These are phyloP conservation scores for Paguma larvata DNA, from an alignment of 2,797 vertebrate species.

Conservation along the genomic window DNA sequence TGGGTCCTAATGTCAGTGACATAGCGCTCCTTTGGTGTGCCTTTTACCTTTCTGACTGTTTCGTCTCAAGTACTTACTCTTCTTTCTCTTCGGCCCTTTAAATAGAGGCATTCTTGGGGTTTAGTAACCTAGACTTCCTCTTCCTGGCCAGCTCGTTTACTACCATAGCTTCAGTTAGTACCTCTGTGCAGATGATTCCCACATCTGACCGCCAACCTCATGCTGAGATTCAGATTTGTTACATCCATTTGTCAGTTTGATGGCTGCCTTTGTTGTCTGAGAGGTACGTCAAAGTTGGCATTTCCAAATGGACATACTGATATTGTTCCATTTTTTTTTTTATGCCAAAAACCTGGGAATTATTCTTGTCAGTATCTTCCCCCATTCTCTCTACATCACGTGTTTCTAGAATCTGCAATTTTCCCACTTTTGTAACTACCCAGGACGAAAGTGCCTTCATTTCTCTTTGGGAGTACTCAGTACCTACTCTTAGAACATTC, in stretches of 20 bases:
- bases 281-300: not conserved
- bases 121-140: not conserved
- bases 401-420: not conserved
- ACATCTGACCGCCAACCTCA: not conserved
- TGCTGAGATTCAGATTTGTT: not conserved
- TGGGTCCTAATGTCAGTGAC: not conserved
- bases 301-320: not conserved
- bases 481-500: not conserved
- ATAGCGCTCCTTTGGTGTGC: not conserved
- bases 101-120: not conserved
- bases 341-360: not conserved
- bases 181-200: not conserved
- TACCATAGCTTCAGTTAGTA: not conserved
- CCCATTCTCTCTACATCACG: not conserved
- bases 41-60: not conserved
- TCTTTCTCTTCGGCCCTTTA: not conserved
- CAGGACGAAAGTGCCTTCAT: not conserved
- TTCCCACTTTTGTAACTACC: not conserved
- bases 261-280: not conserved
- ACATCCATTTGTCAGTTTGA: not conserved
- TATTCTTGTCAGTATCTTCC: conserved; percentile 5
- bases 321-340: conserved; percentile 12
- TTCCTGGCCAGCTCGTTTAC: not conserved
- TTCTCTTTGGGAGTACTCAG: not conserved
- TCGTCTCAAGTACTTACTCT: not conserved